A percentile compares a stretch with the other conserved stretches of the same genome.
phyloP scores from a whole-genome alignment of 2,888 invertebrate genomes.

The Pharmacophagus antenor region DNA sequence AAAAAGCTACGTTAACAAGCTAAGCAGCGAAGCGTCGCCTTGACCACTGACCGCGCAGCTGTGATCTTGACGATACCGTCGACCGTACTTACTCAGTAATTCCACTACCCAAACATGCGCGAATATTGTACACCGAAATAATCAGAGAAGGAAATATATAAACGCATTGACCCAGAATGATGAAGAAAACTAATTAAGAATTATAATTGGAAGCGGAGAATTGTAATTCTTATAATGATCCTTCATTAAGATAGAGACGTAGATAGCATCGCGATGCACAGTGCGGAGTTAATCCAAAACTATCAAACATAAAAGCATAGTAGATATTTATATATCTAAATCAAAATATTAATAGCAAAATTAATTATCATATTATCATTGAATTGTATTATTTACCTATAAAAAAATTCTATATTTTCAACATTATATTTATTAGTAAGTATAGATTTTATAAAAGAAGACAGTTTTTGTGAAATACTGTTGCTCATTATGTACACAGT shows the following conservation, averaged over 20 bases:
- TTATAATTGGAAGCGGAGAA: constrained; percentile 13
- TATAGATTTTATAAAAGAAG: neutral
- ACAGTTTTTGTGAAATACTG: neutral
- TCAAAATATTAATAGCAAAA: no score
- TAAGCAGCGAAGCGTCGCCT: constrained; percentile 51
- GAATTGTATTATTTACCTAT: no score
- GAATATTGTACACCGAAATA: neutral
- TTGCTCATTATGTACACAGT: constrained; percentile 5
- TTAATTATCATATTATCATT: no score
- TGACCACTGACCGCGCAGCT: constrained; percentile 69
- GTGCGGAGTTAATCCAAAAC: neutral
- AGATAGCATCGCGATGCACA: constrained; percentile 14
- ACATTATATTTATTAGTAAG: no score
- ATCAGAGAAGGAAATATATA: neutral
- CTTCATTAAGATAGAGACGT: constrained; percentile 14
- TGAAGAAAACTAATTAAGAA: constrained; percentile 18
- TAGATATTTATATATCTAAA: no score
- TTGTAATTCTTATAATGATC: constrained; percentile 7
- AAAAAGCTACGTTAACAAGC: constrained; percentile 57
- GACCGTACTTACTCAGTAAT: constrained; percentile 11
- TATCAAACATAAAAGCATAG: no score
- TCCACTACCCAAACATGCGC: neutral
- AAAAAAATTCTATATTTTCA: no score
- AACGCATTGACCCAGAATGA: neutral
- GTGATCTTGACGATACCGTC: constrained; percentile 67